Percentiles rank a stretch among this genome's conserved stretches.
These are phyloP conservation scores for Theonella swinhoei DNA, from an alignment of 37 sponge, comb jelly and placozoan species.

Conservation along the genomic window DNA sequence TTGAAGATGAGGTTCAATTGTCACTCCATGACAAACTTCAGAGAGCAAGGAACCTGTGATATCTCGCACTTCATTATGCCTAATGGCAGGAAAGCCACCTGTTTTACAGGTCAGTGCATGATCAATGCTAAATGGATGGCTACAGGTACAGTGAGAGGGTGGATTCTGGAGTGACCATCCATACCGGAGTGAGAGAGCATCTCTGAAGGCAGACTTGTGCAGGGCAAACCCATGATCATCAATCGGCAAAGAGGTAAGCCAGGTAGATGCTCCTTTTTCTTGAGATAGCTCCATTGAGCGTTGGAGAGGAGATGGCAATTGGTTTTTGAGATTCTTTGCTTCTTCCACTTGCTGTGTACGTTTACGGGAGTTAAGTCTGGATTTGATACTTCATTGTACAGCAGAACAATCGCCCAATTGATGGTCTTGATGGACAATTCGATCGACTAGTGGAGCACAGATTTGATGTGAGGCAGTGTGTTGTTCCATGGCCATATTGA, in stretches of 20 bases:
- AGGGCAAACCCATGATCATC: no score
- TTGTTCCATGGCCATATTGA: conserved; percentile 7
- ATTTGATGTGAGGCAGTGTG: conserved; percentile 8
- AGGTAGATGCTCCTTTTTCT: no score
- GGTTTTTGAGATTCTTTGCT: conserved; percentile 1
- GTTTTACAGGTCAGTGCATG: background rate
- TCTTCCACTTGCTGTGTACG: background rate
- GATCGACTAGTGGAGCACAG: conserved; percentile 9
- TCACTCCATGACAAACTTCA: background rate
- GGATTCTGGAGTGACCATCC: conserved; percentile 29
- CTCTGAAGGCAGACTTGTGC: no score
- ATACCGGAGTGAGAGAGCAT: conserved; percentile 14
- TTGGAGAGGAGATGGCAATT: background rate
- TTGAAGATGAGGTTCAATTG: conserved; percentile 7
- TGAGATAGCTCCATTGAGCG: no score
- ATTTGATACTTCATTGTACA: background rate
- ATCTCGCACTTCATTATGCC: background rate
- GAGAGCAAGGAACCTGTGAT: background rate
- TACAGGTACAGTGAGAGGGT: conserved; percentile 1
- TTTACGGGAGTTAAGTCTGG: background rate
- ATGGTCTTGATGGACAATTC: conserved; percentile 1
- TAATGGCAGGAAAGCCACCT: conserved; percentile 4
- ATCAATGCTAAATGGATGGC: background rate
- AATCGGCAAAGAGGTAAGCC: no score
- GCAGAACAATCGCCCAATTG: background rate